Evolutionary conservation across 1,140 invertebrate species (phyloP).

Genomic region (Apolygus lucorum): DNA sequence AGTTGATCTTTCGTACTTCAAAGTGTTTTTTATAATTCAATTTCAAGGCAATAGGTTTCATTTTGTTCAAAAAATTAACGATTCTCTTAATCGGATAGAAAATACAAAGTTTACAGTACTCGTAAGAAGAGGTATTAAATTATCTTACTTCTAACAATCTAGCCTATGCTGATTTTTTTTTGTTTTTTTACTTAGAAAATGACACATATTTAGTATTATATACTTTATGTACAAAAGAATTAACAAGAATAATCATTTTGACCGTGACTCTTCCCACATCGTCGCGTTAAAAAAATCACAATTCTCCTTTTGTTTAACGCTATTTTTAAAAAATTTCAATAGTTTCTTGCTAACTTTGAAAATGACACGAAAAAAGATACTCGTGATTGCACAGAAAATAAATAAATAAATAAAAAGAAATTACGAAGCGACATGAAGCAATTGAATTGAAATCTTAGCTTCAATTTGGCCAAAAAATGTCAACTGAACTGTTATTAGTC

Average conservation of each 20-base stretch:
- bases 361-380: too few relatives aligned
- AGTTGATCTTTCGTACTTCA: background rate
- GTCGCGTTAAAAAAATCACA: too few relatives aligned
- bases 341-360: too few relatives aligned
- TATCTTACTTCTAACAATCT: background rate
- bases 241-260: background rate
- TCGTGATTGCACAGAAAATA: too few relatives aligned
- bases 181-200: conserved; percentile 11
- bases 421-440: too few relatives aligned
- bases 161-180: background rate
- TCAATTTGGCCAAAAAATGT: too few relatives aligned
- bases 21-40: background rate
- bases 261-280: too few relatives aligned
- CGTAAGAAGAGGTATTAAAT: background rate
- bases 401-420: too few relatives aligned
- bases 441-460: too few relatives aligned
- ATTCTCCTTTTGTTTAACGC: too few relatives aligned
- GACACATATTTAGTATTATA: conserved; percentile 3
- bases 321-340: too few relatives aligned
- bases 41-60: conserved; percentile 13
- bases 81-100: conserved; percentile 2
- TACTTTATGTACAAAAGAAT: background rate
- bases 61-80: background rate
- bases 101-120: conserved; percentile 4
- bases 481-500: too few relatives aligned